A percentile compares a stretch with the other conserved stretches of the same genome.
phyloP scores from a whole-genome alignment of 1,140 invertebrate species.

The Drosophila equinoxialis region DNA sequence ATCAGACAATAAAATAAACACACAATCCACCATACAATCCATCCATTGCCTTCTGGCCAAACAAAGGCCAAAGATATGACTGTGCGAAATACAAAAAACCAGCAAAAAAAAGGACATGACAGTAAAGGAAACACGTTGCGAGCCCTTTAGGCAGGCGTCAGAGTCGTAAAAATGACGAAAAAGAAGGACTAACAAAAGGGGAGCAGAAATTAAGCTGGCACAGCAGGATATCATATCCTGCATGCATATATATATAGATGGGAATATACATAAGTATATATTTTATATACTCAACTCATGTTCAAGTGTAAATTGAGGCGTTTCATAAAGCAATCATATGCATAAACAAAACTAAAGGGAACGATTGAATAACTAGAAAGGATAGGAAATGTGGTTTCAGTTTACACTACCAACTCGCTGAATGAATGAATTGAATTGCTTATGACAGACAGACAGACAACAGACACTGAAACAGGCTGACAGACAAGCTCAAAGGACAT shows the following conservation, averaged over 20 bases:
- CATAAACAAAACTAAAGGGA: slow-evolving; percentile 31
- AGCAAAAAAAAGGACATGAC: slow-evolving; percentile 21
- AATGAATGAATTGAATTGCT: slow-evolving; percentile 50
- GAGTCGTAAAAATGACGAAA: slow-evolving; percentile 67
- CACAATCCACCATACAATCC: slow-evolving; percentile 52
- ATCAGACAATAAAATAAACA: slow-evolving; percentile 81
- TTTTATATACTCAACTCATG: slow-evolving; percentile 18
- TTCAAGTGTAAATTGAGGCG: slow-evolving; percentile 69
- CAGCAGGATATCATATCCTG: slow-evolving; percentile 41
- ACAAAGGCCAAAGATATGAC: slow-evolving; percentile 52
- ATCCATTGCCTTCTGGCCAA: slow-evolving; percentile 10
- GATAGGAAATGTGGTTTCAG: slow-evolving; percentile 66
- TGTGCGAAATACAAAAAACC: slow-evolving; percentile 35
- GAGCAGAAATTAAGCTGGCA: slow-evolving; percentile 62
- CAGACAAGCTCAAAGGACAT: slow-evolving; percentile 1
- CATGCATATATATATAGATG: slow-evolving; percentile 11
- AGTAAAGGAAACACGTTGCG: slow-evolving; percentile 57
- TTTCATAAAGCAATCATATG: slow-evolving; percentile 53
- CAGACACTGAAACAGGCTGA: slow-evolving; percentile 20
- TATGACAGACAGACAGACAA: slow-evolving; percentile 47
- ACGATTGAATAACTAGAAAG: slow-evolving; percentile 35
- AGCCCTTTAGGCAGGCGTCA: slow-evolving; percentile 56
- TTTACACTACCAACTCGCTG: slow-evolving; percentile 45
- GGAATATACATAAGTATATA: too few relatives aligned
- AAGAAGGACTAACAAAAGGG: slow-evolving; percentile 53